Base-by-base conservation (phyloP, 2,888 invertebrate genomes). In the Ophraella communa region DNA sequence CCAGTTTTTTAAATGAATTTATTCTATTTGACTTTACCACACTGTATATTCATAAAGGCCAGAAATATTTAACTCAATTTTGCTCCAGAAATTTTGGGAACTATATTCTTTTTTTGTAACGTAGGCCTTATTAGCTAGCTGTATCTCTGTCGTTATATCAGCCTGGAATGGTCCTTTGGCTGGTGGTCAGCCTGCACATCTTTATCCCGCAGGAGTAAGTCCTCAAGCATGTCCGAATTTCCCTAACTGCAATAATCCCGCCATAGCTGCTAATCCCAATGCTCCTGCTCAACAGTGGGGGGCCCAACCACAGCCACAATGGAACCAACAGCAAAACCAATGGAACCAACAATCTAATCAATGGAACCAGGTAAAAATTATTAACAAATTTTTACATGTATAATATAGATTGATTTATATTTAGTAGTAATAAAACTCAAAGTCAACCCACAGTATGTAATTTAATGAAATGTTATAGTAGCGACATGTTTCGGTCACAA, bases 201-300 rank as follows among this genome's bases (percentile, higher is more conserved):
- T 77, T 52, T 82, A 75, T 71, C 82, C 82, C 53, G 82, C 82
- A 8, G 82, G 82, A 56, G 80, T 82, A 11, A 80, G 80, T 62
- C 82, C 82, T 14, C 80, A 81, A 70, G 81, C 81, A 23, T 82
- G 82, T 69, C 82, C 82, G 52, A 82, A 82, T 74, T 82, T 77
- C 74, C 82, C 82, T 61, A 77, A 82, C 73, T 82, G 82, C 67
- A 70, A 74, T 61, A 82, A 82, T 68, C 82, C 82, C 20, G 80
- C 81, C 7, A 75, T 82, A 60, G 80, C 82, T 30, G 81, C 79
- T 27, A 75, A 79, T 54, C 79, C 80, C 45, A 71, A 71, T 52
- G 76, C 78, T 4, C 73, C 77, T 7, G 73, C 70, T 5, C 69
- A 73, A 30, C 61, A 67, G 44, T 56, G 69, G 71, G 56, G 71